Conservation (phyloP, 2,888 invertebrate species). For the Drosophila tripunctata region DNA sequence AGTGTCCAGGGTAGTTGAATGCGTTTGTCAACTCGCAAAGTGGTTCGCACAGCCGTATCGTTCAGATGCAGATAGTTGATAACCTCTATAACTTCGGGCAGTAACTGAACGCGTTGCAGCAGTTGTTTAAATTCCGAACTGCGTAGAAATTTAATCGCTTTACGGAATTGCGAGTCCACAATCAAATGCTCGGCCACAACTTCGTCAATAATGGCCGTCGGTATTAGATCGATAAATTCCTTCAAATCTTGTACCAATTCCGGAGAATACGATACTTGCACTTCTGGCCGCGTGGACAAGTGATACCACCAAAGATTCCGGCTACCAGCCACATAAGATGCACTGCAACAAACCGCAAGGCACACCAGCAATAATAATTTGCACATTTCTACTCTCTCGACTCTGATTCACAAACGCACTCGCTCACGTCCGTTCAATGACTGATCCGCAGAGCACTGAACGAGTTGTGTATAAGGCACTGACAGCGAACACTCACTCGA, state of each 20-base stretch:
- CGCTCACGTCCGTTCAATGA: slow-evolving; percentile 8
- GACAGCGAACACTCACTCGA: background rate
- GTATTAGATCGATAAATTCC: slow-evolving; percentile 73
- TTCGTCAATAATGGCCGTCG: slow-evolving; percentile 61
- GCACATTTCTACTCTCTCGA: slow-evolving; percentile 4
- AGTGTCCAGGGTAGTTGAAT: background rate
- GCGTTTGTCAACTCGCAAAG: background rate
- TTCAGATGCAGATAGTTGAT: slow-evolving; percentile 76
- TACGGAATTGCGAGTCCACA: slow-evolving; percentile 72
- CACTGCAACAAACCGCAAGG: slow-evolving; percentile 30
- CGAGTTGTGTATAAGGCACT: slow-evolving; percentile 5
- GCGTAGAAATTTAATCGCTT: slow-evolving; percentile 65
- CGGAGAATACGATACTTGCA: slow-evolving; percentile 60
- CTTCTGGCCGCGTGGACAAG: background rate
- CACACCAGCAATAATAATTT: slow-evolving; percentile 17
- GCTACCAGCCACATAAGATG: slow-evolving; percentile 6
- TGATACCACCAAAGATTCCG: slow-evolving; percentile 11
- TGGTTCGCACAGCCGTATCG: slow-evolving; percentile 31
- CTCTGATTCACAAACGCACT: background rate
- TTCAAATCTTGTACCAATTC: slow-evolving; percentile 72
- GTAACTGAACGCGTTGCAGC: slow-evolving; percentile 53
- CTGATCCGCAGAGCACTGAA: slow-evolving; percentile 10
- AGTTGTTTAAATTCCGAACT: slow-evolving; percentile 69
- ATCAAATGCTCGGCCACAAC: slow-evolving; percentile 72
- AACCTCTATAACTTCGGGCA: slow-evolving; percentile 75